phyloP scores from a whole-genome alignment of 1,140 invertebrate species.

The Rhizoglyphus robini region DNA sequence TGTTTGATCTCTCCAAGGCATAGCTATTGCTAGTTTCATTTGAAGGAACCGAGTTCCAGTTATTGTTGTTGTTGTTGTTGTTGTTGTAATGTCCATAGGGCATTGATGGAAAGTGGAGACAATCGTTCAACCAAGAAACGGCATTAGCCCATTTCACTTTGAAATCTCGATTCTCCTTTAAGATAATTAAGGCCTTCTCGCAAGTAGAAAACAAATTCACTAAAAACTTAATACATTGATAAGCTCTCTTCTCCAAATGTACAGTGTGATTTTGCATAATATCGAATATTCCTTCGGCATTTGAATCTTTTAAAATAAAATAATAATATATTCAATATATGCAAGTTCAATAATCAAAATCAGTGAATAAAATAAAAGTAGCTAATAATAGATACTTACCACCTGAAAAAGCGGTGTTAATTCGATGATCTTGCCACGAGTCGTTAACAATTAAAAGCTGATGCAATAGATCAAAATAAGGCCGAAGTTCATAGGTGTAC shows the following conservation, averaged over 20 bases:
- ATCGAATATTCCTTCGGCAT: conserved; percentile 81
- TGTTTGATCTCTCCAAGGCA: conserved; percentile 81
- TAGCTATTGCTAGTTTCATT: conserved; percentile 92
- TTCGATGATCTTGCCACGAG: conserved; percentile 83
- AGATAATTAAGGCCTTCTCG: conserved; percentile 51
- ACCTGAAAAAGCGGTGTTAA: conserved; percentile 80
- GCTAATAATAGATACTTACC: conserved; percentile 22
- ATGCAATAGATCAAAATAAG: conserved; percentile 75
- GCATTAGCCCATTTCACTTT: conserved; percentile 71
- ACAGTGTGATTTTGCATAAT: conserved; percentile 79
- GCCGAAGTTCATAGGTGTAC: conserved; percentile 81
- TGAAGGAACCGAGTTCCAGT: conserved; percentile 82
- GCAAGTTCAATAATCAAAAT: too few relatives aligned
- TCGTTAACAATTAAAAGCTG: conserved; percentile 79
- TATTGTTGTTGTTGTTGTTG: conserved; percentile 50
- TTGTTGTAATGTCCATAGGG: background rate
- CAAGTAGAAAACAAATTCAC: conserved; percentile 77
- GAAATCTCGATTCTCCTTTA: conserved; percentile 57
- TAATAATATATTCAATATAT: too few relatives aligned
- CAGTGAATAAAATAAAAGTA: too few relatives aligned
- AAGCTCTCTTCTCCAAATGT: conserved; percentile 89
- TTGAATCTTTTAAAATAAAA: conserved; percentile 51
- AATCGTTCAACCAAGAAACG: conserved; percentile 86
- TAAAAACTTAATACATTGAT: conserved; percentile 91
- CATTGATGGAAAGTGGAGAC: conserved; percentile 56